Evolutionary conservation across 2,888 invertebrate species (phyloP).

Genomic region (Crematogaster levior): DNA sequence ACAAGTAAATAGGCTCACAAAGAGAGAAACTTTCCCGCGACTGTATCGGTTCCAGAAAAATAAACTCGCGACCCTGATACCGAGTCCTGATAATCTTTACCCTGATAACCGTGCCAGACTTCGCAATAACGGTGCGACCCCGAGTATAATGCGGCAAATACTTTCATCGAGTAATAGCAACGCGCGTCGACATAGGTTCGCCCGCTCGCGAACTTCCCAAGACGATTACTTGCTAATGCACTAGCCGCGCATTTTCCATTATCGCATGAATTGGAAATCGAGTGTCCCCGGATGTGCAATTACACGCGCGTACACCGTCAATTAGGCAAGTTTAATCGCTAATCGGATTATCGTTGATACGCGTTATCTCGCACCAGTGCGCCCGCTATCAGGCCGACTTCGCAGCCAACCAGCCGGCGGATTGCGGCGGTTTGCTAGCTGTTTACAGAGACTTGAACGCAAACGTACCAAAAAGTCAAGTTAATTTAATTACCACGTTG

Average conservation of each 20-base stretch:
- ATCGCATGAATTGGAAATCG: slow-evolving; percentile 64
- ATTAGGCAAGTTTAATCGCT: slow-evolving; percentile 74
- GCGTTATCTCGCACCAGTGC: slow-evolving; percentile 63
- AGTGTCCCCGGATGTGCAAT: slow-evolving; percentile 63
- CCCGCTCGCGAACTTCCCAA: slow-evolving; percentile 53
- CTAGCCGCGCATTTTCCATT: slow-evolving; percentile 56
- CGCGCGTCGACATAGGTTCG: background rate
- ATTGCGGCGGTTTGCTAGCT: slow-evolving; percentile 9
- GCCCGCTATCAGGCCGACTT: slow-evolving; percentile 15
- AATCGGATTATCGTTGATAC: slow-evolving; percentile 73
- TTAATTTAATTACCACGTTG: slow-evolving; percentile 62
- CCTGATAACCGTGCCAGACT: background rate
- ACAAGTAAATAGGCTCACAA: background rate
- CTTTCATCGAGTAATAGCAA: background rate
- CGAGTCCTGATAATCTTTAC: background rate
- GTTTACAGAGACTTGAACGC: slow-evolving; percentile 16
- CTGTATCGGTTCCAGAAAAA: background rate
- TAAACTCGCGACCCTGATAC: slow-evolving; percentile 7
- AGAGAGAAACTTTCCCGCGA: slow-evolving; percentile 6
- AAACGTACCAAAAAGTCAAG: slow-evolving; percentile 61
- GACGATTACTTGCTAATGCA: slow-evolving; percentile 35
- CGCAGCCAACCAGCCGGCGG: slow-evolving; percentile 14
- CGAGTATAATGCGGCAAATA: slow-evolving; percentile 21
- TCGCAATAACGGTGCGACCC: background rate
- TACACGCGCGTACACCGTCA: slow-evolving; percentile 70